These are phyloP conservation scores for Ellobium chinense DNA, from an alignment of 2,888 invertebrate genomes.

Conservation along the genomic window DNA sequence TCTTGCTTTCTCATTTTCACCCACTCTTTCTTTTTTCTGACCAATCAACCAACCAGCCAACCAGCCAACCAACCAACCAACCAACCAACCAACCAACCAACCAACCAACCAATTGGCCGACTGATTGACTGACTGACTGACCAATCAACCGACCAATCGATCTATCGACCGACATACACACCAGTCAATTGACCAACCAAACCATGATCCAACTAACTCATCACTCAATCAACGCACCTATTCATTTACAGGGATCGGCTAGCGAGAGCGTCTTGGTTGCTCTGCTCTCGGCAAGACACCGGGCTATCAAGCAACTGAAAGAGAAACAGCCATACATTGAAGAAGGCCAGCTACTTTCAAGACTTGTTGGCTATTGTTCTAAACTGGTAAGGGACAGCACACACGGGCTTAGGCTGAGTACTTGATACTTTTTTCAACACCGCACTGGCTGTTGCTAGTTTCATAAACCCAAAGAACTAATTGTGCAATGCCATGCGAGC, in stretches of 20 bases:
- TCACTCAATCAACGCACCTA: neutral
- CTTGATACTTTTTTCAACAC: too few species aligned
- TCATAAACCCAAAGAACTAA: too few species aligned
- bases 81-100: neutral
- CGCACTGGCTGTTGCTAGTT: too few species aligned
- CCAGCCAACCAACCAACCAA: neutral
- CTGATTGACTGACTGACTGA: neutral
- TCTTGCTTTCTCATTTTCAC: too few species aligned
- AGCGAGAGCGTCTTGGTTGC: conserved; percentile 96
- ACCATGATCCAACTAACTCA: neutral
- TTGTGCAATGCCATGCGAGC: too few species aligned
- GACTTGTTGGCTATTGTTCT: conserved; percentile 89
- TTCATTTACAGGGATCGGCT: conserved; percentile 88
- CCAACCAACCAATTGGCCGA: neutral
- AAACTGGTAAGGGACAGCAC: conserved; percentile 77
- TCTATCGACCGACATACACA: neutral
- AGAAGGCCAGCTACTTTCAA: conserved; percentile 93
- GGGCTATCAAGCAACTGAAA: conserved; percentile 69
- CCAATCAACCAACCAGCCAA: neutral
- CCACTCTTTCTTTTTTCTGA: too few species aligned
- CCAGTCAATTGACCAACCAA: neutral
- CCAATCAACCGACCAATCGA: neutral
- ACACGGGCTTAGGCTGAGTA: too few species aligned
- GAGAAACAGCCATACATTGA: conserved; percentile 72
- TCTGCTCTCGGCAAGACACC: conserved; percentile 91